Conservation (phyloP, 1,140 invertebrate species). For the Macrobrachium rosenbergii region DNA sequence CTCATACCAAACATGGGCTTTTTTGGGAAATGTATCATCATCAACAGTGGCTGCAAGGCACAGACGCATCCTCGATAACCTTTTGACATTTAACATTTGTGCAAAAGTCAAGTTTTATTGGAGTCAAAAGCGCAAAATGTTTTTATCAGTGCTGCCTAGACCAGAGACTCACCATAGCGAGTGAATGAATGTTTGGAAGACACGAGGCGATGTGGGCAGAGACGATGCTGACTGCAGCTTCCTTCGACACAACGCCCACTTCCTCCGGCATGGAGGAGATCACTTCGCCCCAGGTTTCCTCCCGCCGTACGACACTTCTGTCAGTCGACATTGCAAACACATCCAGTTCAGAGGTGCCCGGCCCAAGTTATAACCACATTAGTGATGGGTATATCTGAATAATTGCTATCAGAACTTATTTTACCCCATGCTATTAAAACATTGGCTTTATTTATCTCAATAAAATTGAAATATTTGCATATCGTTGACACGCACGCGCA, state of each 20-base stretch:
- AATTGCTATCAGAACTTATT: too few species aligned
- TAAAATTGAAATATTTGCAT: too few species aligned
- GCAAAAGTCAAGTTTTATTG: neutral
- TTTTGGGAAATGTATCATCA: too few species aligned
- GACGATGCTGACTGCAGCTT: slow-evolving; percentile 43
- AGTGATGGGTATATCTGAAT: too few species aligned
- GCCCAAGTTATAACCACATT: neutral
- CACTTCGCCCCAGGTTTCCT: slow-evolving; percentile 7
- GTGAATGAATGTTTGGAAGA: slow-evolving; percentile 28
- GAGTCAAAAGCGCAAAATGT: neutral
- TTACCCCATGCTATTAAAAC: too few species aligned
- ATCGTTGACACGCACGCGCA: too few species aligned
- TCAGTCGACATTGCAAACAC: too few species aligned
- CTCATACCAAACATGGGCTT: too few species aligned
- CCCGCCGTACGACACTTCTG: slow-evolving; percentile 48
- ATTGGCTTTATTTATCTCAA: too few species aligned
- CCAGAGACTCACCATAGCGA: slow-evolving; percentile 14
- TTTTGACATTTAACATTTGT: too few species aligned
- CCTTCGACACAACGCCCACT: slow-evolving; percentile 44
- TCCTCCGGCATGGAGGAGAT: slow-evolving; percentile 33
- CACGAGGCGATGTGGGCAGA: slow-evolving; percentile 36
- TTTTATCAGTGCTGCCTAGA: neutral
- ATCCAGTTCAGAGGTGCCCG: neutral
- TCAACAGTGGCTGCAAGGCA: too few species aligned
- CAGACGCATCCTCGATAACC: too few species aligned